These are phyloP conservation scores for Sphenodon punctatus DNA, from an alignment of 2,797 vertebrate genomes.

Conservation along the genomic window DNA sequence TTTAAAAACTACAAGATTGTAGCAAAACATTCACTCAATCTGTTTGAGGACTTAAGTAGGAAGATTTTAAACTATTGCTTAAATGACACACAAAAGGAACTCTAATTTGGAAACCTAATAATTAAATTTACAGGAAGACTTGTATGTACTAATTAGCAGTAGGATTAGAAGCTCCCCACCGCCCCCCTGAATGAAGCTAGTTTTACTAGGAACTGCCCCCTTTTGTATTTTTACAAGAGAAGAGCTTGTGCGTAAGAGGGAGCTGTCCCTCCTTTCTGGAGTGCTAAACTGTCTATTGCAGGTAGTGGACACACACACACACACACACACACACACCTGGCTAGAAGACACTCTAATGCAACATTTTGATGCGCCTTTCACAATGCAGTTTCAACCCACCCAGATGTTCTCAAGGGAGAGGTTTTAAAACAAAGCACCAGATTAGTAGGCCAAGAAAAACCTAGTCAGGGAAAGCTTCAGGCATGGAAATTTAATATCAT, in stretches of 20 bases:
- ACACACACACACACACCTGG: neutral
- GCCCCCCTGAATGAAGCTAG: neutral
- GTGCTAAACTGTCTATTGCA: neutral
- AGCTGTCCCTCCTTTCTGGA: neutral
- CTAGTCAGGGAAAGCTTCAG: fast-evolving
- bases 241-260: neutral
- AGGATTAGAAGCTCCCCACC: neutral
- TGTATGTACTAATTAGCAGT: neutral
- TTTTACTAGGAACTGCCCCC: neutral
- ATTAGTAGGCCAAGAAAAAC: fast-evolving
- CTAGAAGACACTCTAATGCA: neutral
- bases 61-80: neutral
- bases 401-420: neutral
- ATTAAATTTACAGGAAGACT: too few relatives aligned
- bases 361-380: neutral
- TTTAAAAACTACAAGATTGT: too few relatives aligned
- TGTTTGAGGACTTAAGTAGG: too few relatives aligned
- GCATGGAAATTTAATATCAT: neutral
- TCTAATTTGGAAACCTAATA: too few relatives aligned
- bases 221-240: neutral
- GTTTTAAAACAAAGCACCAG: neutral
- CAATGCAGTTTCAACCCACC: neutral
- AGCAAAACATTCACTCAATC: too few relatives aligned
- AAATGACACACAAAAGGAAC: neutral
- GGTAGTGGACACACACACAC: too few relatives aligned